phyloP scores from a whole-genome alignment of 92 coral and sea anemone genomes.

The Zoanthus sansibaricus region DNA sequence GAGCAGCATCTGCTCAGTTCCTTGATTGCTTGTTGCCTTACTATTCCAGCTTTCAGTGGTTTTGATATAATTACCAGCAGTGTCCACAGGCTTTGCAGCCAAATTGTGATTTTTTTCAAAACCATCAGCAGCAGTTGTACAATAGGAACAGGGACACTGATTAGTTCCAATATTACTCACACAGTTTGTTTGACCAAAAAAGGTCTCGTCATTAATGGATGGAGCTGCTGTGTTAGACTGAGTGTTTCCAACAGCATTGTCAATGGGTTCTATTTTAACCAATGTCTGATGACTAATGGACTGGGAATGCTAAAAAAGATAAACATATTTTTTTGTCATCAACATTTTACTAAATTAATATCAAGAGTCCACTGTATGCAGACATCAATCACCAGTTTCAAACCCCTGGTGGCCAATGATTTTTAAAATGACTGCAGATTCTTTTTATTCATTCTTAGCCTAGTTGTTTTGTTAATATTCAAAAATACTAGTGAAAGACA shows the following conservation, averaged over 20 bases:
- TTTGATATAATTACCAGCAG: background rate
- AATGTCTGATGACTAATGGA: background rate
- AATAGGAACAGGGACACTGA: conserved; percentile 29
- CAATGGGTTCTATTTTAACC: conserved; percentile 14
- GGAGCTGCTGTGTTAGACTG: background rate
- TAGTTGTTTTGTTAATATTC: no score
- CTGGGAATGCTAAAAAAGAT: background rate
- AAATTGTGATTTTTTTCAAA: background rate
- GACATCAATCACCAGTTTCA: no score
- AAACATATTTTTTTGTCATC: no score
- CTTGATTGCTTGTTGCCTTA: background rate
- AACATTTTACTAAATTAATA: no score
- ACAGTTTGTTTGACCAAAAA: background rate
- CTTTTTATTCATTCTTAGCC: no score
- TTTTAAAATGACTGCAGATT: no score
- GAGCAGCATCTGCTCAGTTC: background rate
- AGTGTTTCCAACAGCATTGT: background rate
- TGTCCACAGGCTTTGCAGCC: background rate
- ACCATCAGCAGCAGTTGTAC: background rate
- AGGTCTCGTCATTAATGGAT: background rate
- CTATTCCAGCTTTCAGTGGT: background rate
- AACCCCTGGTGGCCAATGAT: no score
- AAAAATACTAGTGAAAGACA: no score
- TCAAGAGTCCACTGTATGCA: no score
- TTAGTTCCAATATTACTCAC: background rate